These are phyloP conservation scores for Alouatta palliata DNA, from an alignment of 2,113 vertebrate species.

Conservation along the genomic window DNA sequence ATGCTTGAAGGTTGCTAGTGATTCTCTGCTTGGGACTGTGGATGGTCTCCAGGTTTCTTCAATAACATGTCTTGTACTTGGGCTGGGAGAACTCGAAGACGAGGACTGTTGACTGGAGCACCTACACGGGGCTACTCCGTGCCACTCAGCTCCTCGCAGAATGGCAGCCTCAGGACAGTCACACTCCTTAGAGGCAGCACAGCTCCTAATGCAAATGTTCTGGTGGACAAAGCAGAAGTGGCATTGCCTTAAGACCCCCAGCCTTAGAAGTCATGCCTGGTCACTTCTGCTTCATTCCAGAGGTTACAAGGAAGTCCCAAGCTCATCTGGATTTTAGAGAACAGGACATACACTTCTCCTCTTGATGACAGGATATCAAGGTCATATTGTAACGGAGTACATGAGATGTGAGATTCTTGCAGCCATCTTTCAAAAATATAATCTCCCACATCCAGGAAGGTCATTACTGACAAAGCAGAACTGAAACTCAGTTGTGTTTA, in stretches of 20 bases:
- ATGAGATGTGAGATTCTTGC: not conserved
- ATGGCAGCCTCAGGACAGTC: not conserved
- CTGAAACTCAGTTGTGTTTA: not conserved
- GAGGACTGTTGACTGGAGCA: not conserved
- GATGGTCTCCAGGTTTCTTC: not conserved
- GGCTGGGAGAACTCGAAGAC: not conserved
- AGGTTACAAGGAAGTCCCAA: not conserved
- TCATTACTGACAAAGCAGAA: slow-evolving; percentile 45
- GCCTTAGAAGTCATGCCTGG: not conserved
- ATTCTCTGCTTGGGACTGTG: not conserved
- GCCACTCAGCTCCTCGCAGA: not conserved
- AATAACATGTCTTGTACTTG: not conserved
- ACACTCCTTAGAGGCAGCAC: not conserved
- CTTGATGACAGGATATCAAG: not conserved
- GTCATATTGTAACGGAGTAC: not conserved
- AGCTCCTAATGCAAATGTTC: not conserved
- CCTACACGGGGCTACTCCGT: fast-evolving
- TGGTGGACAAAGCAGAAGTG: not conserved
- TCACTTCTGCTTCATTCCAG: not conserved
- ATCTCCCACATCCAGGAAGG: slow-evolving; percentile 45
- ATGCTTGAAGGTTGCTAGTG: not conserved
- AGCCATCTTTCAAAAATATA: slow-evolving; percentile 21
- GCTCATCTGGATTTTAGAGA: not conserved
- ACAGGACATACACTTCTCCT: not conserved
- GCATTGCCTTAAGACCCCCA: not conserved